These are phyloP conservation scores for Pogonognathellus flavescens DNA, from an alignment of 1,140 invertebrate genomes.

Conservation along the genomic window DNA sequence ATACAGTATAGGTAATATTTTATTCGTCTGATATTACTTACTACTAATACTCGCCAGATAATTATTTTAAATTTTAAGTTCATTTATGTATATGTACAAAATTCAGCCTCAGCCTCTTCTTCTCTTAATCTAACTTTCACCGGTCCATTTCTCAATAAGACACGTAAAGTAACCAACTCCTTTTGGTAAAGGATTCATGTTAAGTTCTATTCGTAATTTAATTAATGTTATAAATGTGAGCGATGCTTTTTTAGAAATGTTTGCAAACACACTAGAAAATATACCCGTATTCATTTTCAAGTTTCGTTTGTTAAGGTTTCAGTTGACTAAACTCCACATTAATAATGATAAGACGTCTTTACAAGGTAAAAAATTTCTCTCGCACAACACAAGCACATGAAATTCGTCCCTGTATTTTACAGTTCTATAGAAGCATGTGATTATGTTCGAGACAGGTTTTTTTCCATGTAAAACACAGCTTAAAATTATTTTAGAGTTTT, in stretches of 20 bases:
- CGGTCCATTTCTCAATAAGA: conserved; percentile 27
- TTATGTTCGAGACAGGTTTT: too few species aligned
- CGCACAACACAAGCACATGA: too few species aligned
- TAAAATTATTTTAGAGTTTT: too few species aligned
- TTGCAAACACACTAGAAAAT: conserved; percentile 26
- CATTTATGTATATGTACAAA: background rate
- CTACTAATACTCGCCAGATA: too few species aligned
- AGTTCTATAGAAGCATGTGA: too few species aligned
- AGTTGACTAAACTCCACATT: too few species aligned
- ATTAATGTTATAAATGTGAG: background rate
- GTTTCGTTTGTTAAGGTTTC: background rate
- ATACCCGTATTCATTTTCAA: conserved; percentile 43
- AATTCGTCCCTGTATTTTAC: too few species aligned
- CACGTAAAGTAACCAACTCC: conserved; percentile 1
- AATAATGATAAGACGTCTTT: too few species aligned
- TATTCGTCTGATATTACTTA: too few species aligned
- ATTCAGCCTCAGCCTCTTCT: conserved; percentile 8
- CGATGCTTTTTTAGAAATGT: conserved; percentile 4
- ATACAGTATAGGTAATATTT: background rate
- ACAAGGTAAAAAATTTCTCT: too few species aligned
- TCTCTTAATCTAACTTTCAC: conserved; percentile 1
- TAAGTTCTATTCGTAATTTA: background rate
- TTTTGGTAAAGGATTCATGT: background rate
- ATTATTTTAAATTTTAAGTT: too few species aligned
- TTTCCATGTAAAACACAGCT: too few species aligned